Base-by-base conservation (phyloP, 30 jellyfish, hydroid and myxozoan genomes). In the Chrysaora quinquecirrha region DNA sequence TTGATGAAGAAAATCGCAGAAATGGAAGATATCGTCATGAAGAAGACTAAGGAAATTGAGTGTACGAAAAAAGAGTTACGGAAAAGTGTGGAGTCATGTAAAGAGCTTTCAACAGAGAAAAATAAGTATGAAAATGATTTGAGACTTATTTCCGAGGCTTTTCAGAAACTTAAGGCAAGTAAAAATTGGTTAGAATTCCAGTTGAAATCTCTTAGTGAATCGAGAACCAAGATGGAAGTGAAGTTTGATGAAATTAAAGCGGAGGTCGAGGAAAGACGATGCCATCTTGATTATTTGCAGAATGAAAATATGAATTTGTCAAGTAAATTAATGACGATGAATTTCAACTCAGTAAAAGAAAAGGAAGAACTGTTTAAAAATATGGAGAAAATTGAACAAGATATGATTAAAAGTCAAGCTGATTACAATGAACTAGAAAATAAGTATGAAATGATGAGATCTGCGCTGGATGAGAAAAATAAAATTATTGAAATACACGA, bases 161-260 rank as follows among this genome's bases (percentile, higher is more conserved):
- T 82, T 60, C 70, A 82, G 60, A 70, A 82, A 30, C n/a, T 82
- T 60, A 70, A 82, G 47, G 76, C 54, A n/a, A 71, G 80, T 46
- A 82, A 82, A 33, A 75, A 58, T 35, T 82, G 93, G 93, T 70
- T 82, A 46, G 93, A 82, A 61, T 71, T 82, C 61, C 93, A 82
- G 43, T 67, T 80, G 34, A 80, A 80, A 34, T 25, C 84, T 0
- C 68, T 80, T 28, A 66, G 90, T 24, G 90, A 80, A n/a, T 80
- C 90, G n/a, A 72, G 90, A 25, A 67, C 76, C 11, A 80, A 80
- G 29, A 80, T 80, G 90, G 80, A 80, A 70, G 32, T 80, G 76
- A 65, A 80, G 19, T 80, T 64, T 34, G 90, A 80, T 18, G 90
- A 80, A 54, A 48, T 69, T 12, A 80, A 65, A 49, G 74, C 76